phyloP scores from a whole-genome alignment of 2,113 vertebrate species.

The Ciconia stormi region DNA sequence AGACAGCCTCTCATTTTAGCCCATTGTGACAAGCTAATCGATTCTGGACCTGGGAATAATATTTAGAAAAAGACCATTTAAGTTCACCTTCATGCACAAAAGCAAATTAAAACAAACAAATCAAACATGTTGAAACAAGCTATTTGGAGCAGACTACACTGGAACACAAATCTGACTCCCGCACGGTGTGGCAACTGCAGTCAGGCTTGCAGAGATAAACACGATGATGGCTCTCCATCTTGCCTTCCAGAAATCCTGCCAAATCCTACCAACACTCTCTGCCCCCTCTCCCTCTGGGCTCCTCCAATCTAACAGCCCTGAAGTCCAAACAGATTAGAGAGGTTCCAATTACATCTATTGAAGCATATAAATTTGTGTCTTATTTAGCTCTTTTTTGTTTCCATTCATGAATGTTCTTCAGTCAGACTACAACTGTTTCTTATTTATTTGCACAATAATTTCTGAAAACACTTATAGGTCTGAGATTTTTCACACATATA shows the following conservation, averaged over 20 bases:
- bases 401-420: not conserved
- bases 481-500: not conserved
- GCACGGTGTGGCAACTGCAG: not conserved
- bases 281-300: not conserved
- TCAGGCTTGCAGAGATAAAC: not conserved
- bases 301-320: not conserved
- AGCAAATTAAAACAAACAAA: not conserved
- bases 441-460: not conserved
- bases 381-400: not conserved
- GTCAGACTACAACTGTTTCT: not conserved
- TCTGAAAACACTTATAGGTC: not conserved
- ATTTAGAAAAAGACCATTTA: not conserved
- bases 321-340: not conserved
- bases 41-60: not conserved
- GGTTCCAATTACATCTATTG: not conserved
- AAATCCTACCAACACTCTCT: not conserved
- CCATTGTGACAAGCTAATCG: not conserved
- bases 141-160: not conserved
- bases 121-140: not conserved
- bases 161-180: not conserved
- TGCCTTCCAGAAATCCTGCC: not conserved
- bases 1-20: not conserved
- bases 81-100: not conserved
- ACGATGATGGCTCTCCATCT: not conserved
- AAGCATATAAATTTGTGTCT: not conserved